Base-by-base conservation (phyloP, 2,888 invertebrate species). In the Suillia variegata region DNA sequence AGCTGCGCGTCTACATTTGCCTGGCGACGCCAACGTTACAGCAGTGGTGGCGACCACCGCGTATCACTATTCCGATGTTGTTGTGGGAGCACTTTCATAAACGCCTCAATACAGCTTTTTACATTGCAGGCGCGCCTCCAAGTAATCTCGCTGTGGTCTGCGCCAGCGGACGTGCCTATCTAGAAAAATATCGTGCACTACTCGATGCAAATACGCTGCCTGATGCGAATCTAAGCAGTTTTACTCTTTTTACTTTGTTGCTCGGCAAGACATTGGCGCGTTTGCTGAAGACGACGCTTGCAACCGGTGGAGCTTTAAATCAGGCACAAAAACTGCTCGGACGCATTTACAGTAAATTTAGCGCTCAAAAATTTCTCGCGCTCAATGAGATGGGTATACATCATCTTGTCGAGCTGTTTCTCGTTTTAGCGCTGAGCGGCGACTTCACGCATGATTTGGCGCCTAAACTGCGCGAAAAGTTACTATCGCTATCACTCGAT, bases 21-120 rank as follows among this genome's bases (percentile, higher is more conserved):
- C 61, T 84, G 1, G 60, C 85, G 45, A 78, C 80, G 33, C 79
- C 78, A 10, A 74, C 85, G n/a, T 72, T 82, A 20, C 71, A 78
- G 34, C 80, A 84, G 20, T 84, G 75, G 71, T 85, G 85, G 83
- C 80, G 82, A 24, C 82, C 85, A 10, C 68, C 70, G 10, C 83
- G 83, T 64, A 81, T 83, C 10, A 83, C 84, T 60, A 80, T 85
- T 50, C 73, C 85, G 17, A 83, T 84, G 60, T 73, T 82, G 45
- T 73, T 87, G 2, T 87, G 87, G 86, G 87, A 87, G 67, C 84
- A 85, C 70, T 85, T 86, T 68, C 85, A 87, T 68, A 84, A 85
- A 57, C 82, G 84, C 70, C 77, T 87, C 3, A 85, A 87, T 69
- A 83, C 83, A 33, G 82, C 84, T 2, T 87, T 86, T 68, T 79